phyloP scores from a whole-genome alignment of 1,140 invertebrate species.

The Danaus plexippus region DNA sequence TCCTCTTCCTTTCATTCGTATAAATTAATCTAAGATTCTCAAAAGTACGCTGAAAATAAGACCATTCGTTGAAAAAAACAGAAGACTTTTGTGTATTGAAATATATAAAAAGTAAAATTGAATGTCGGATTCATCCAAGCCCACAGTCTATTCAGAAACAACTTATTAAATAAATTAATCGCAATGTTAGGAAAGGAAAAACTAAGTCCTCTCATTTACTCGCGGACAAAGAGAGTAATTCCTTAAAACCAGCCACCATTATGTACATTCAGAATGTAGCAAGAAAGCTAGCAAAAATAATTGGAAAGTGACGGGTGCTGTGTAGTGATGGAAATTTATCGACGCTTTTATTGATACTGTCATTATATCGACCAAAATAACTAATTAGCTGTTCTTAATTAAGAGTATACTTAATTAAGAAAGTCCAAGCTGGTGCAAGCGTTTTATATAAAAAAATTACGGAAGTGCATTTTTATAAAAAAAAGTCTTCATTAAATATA shows the following conservation, averaged over 20 bases:
- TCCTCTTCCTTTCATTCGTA: too few species aligned
- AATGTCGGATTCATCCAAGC: constrained; percentile 53
- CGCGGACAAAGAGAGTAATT: constrained; percentile 59
- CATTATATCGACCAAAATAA: constrained; percentile 6
- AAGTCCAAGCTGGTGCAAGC: too few species aligned
- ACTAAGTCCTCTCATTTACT: constrained; percentile 56
- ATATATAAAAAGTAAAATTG: constrained; percentile 45
- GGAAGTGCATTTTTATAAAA: background rate
- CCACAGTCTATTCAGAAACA: constrained; percentile 56
- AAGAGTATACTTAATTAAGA: too few species aligned
- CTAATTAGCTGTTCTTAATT: too few species aligned
- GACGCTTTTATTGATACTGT: constrained; percentile 18
- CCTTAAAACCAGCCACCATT: constrained; percentile 61
- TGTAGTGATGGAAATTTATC: constrained; percentile 30
- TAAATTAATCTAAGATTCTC: constrained; percentile 11
- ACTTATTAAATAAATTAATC: constrained; percentile 70
- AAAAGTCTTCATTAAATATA: background rate
- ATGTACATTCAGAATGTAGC: constrained; percentile 54
- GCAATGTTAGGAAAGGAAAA: constrained; percentile 61
- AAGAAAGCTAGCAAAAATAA: constrained; percentile 67
- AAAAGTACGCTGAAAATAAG: constrained; percentile 19
- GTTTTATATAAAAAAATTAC: too few species aligned
- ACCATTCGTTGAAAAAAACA: constrained; percentile 32
- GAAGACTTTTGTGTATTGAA: constrained; percentile 48
- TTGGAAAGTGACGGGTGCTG: constrained; percentile 58